Percentiles rank a stretch among this genome's conserved stretches.
phyloP scores from a whole-genome alignment of 2,888 invertebrate genomes.

The Agrotis ipsilon region DNA sequence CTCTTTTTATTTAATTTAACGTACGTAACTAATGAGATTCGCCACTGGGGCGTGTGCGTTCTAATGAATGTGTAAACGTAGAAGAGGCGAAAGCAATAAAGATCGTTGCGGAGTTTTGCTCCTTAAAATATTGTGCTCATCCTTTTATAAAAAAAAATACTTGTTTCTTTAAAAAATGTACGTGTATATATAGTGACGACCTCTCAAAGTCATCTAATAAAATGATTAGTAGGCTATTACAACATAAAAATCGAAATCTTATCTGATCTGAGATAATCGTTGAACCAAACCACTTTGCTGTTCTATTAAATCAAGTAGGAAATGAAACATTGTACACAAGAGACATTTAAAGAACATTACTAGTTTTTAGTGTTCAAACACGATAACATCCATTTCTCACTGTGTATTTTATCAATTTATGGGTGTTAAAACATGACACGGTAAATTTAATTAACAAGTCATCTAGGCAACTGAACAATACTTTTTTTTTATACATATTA shows the following conservation, averaged over 20 bases:
- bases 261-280: slow-evolving; percentile 19
- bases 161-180: background rate
- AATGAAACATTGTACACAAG: slow-evolving; percentile 10
- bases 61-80: too few species aligned
- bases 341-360: background rate
- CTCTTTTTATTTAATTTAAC: too few species aligned
- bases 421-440: background rate
- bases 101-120: background rate
- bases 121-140: background rate
- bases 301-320: slow-evolving; percentile 23
- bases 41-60: too few species aligned
- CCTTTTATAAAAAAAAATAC: too few species aligned
- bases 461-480: background rate
- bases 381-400: slow-evolving; percentile 6
- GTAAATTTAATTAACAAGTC: background rate
- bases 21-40: too few species aligned
- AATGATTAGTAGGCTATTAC: too few species aligned
- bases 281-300: background rate
- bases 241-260: slow-evolving; percentile 3
- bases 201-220: background rate
- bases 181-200: too few species aligned
- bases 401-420: slow-evolving; percentile 21
- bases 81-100: too few species aligned
- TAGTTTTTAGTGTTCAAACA: slow-evolving; percentile 9
- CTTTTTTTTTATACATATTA: background rate